Evolutionary conservation across 1,140 invertebrate genomes (phyloP), one percentile per base, ranked within the genome.

Genomic region (Archegozetes longisetosus): DNA sequence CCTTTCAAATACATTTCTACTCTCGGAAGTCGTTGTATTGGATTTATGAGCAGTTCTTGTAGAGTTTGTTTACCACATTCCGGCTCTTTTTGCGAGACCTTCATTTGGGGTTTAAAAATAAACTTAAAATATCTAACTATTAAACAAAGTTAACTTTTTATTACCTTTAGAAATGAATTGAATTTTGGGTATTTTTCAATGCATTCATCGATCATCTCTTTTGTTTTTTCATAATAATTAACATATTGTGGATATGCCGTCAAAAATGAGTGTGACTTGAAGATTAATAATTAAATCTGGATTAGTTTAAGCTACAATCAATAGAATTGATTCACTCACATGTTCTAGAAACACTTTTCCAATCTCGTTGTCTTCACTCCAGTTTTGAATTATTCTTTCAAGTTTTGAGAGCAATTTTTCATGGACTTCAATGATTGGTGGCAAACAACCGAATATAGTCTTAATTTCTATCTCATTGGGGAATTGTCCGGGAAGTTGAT

Each of bases 171-270:
- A 74, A 98, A 97, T 65, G 92, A 92, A 74, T 96, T 88, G 78
- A 98, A 98, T 70, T 88, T 79, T 24, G 90, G 88, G 72, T 94
- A 93, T 65, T 82, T 83, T 70, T 81, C 80, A 76, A 94, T 90
- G 76, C 89, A 95, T 68, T 85, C 80, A 62, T 82, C 75, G 65
- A 98, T 79, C 75, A 86, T 88, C 68, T 92, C 86, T 73, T 95
- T 95, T 68, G 89, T 90, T 70, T 89, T 87, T 73, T 97, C 91
- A 72, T 95, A 97, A 72, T 88, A 97, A 73, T 98, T 98, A 13
- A 97, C 85, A 74, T 94, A 98, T 4, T 91, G 88, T 53, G 93
- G 92, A 76, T 98, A 98, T 0, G 90, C 86, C 73, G 89, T 93
- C 52, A 86, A 78, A 63, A 97, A 64, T n/a, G 72, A 75, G 40